Conservation (phyloP, 2,888 invertebrate species). For the Lepeophtheirus nordmannii region DNA sequence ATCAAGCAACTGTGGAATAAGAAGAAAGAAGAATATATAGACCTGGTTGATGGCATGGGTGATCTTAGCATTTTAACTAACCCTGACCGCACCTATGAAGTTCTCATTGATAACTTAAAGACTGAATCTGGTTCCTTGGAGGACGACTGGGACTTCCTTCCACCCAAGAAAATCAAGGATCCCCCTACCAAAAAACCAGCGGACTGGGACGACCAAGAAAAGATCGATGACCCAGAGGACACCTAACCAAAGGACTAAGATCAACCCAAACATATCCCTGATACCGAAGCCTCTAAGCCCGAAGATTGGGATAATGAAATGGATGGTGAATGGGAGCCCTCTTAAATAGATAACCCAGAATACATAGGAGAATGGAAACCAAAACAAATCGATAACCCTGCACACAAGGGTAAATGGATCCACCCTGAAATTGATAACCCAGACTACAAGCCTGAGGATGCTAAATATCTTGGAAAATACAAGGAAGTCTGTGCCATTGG, state of each 20-base stretch:
- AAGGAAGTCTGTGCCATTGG: conserved; percentile 81
- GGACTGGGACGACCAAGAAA: conserved; percentile 87
- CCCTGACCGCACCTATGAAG: conserved; percentile 90
- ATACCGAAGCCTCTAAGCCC: conserved; percentile 90
- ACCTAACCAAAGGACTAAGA: conserved; percentile 79
- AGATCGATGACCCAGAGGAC: conserved; percentile 89
- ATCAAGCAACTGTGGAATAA: too few species aligned
- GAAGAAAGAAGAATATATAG: too few species aligned
- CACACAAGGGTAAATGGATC: conserved; percentile 75
- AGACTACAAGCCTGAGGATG: conserved; percentile 70
- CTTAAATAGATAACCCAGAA: conserved; percentile 97
- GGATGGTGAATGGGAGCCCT: conserved; percentile 99
- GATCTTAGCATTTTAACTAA: too few species aligned
- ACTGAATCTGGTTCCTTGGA: conserved; percentile 85
- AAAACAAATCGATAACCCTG: conserved; percentile 94
- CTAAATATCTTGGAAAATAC: conserved; percentile 55
- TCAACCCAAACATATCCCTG: conserved; percentile 92
- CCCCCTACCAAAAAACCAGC: conserved; percentile 92
- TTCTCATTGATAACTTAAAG: conserved; percentile 85
- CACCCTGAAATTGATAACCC: conserved; percentile 99
- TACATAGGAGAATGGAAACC: conserved; percentile 99
- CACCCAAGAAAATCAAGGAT: conserved; percentile 94
- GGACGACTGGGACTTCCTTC: conserved; percentile 92
- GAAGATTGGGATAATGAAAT: conserved; percentile 99
- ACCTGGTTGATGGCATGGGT: too few species aligned